These are phyloP conservation scores for Corydoras maculifer DNA, from an alignment of 2,113 vertebrate species.

Conservation along the genomic window DNA sequence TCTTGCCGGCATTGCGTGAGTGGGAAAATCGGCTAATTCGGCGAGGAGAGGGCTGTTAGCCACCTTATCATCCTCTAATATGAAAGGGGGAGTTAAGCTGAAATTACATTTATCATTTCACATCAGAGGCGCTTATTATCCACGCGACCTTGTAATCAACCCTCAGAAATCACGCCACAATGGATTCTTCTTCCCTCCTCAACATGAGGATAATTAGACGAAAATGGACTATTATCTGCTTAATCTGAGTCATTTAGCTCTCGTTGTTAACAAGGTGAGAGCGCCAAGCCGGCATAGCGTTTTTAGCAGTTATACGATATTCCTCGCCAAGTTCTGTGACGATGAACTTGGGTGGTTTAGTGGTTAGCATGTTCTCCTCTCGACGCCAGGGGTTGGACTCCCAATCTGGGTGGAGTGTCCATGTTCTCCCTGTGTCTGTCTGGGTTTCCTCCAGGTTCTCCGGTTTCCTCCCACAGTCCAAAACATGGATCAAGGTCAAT, in stretches of 20 bases:
- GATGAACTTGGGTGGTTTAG: too few species aligned
- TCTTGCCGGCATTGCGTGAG: not conserved
- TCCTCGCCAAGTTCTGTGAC: not conserved
- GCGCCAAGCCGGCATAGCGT: not conserved
- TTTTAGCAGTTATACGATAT: not conserved
- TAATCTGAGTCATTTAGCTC: slow-evolving; percentile 12
- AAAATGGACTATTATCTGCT: slow-evolving; percentile 13
- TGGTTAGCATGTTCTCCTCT: too few species aligned
- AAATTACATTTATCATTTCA: slow-evolving; percentile 33
- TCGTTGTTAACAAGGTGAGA: not conserved
- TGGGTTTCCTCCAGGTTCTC: too few species aligned
- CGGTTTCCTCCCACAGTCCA: too few species aligned
- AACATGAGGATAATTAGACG: slow-evolving; percentile 10
- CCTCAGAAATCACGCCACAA: slow-evolving; percentile 12
- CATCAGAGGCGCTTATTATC: slow-evolving; percentile 16
- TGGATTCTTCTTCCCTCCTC: not conserved
- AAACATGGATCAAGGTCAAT: too few species aligned
- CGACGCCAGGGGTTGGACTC: too few species aligned
- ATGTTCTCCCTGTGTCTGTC: too few species aligned
- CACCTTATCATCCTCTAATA: slow-evolving; percentile 20
- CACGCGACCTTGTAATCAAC: slow-evolving; percentile 3
- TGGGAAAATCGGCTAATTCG: slow-evolving; percentile 12
- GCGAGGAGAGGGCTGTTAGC: slow-evolving; percentile 12
- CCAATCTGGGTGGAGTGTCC: too few species aligned
- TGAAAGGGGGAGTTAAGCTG: slow-evolving; percentile 15